Base-by-base conservation (phyloP, 2,888 invertebrate species). In the Dynastes hyllus region DNA sequence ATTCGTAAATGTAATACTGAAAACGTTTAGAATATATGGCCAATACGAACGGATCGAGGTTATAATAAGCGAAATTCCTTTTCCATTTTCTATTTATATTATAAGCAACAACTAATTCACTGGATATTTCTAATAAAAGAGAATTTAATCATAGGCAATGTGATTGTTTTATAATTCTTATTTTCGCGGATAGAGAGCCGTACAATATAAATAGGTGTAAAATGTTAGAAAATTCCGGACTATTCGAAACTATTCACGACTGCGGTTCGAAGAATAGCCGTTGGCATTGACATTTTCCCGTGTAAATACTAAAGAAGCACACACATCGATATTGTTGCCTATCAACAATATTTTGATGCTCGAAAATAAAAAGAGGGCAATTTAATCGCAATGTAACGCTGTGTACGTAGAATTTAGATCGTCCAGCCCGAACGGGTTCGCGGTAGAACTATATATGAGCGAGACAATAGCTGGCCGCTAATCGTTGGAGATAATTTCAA, bases 201-300 rank as follows among this genome's bases (percentile, higher is more conserved):
- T 69, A 37, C 2, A 16, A 32, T 75, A 45, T 75, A 75, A 75
- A 75, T 75, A 75, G 61, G 55, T 61, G 53, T 32, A 37, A 58
- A 53, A 58, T 22, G 55, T 58, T 58, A 16, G 58, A 40, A 75
- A 45, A 27, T 71, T 75, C 61, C 45, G 37, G 40, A 16, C 27
- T 16, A 37, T 40, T 29, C 71, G 16, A 71, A 55, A 32, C 55
- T 53, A 71, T 55, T 71, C 55, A 32, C 40, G 22, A 40, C 4
- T n/a, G 22, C 55, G 32, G 27, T 63, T 69, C 69, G 51, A 69
- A 13, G 50, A 50, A 69, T 50, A 45, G 58, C 22, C 58, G 73
- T 61, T 75, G 73, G 61, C 73, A 75, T 75, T 75, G 73, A 75
- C 73, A 75, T 75, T 75, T 75, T 75, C 73, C 73, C 45, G 61